Evolutionary conservation across 2,888 invertebrate genomes (phyloP).

Genomic region (Hemicrepidius hirtus): DNA sequence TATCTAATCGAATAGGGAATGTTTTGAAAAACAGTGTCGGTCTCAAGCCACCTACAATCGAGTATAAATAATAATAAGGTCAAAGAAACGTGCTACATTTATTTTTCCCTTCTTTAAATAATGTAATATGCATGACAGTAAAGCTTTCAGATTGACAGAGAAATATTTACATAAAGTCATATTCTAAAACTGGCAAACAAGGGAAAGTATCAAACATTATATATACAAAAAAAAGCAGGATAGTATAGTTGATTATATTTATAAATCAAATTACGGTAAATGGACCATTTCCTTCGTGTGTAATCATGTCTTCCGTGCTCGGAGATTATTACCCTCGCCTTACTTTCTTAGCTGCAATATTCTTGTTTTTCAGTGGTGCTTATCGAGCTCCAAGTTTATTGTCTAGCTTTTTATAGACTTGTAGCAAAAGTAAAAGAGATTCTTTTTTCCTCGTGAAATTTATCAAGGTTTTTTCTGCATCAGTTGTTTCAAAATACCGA

Average conservation of each 20-base stretch:
- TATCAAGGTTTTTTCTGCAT: conserved; percentile 49
- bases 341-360: conserved; percentile 54
- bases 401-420: conserved; percentile 51
- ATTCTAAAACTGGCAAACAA: conserved; percentile 17
- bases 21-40: too few relatives aligned
- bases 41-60: too few relatives aligned
- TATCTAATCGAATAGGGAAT: too few relatives aligned
- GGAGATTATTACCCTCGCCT: conserved; percentile 60
- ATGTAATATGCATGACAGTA: neutral
- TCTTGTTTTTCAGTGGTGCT: conserved; percentile 48
- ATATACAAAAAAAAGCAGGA: conserved; percentile 12
- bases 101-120: neutral
- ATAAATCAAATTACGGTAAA: conserved; percentile 63
- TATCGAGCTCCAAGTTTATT: conserved; percentile 51
- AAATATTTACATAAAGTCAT: conserved; percentile 20
- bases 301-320: conserved; percentile 62
- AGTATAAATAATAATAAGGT: too few relatives aligned
- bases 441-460: conserved; percentile 42
- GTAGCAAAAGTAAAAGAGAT: conserved; percentile 47
- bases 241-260: conserved; percentile 60
- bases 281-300: conserved; percentile 62
- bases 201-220: conserved; percentile 26
- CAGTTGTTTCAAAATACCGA: conserved; percentile 39
- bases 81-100: neutral
- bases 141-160: conserved; percentile 13